Base-by-base conservation (phyloP, 2,797 vertebrate species). In the Orestias chungarensis region DNA sequence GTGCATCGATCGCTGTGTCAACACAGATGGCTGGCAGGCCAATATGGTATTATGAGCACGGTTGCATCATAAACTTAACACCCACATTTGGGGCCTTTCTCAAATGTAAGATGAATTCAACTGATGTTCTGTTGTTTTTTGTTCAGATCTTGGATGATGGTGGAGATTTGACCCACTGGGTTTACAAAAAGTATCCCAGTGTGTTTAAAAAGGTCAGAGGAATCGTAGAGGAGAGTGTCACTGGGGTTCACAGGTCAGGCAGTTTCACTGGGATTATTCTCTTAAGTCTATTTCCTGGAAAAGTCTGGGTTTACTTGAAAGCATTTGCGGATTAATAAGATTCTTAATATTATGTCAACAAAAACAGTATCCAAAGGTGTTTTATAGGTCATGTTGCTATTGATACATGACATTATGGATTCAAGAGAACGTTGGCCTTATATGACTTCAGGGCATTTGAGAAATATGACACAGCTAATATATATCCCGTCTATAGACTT, bases 171-270 rank as follows among this genome's bases (percentile, higher is more conserved):
- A 99, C 98, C 82, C 98, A 99, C 70, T 99, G 97, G 98, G 97
- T 99, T 81, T 99, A 99, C 93, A 99, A 99, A 92, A 99, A 99
- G 89, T 98, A 99, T 78, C 97, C 97, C 86, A 97, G 94, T 6
- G 94, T 99, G 64, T 99, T 99, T 90, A 99, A 98, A 95, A 98
- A 99, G 90, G 95, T 97, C 79, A 95, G 96, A 75, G 98, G 97
- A 76, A 98, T 99, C 6, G 97, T 99, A 81, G 97, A 99, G 93
- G 98, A 99, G 93, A 99, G 98, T 1, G 98, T 99, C 83, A 99
- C 98, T 0, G 97, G 97, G 3, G 98, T 99, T 83, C 98, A 99
- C 93, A 97, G 98, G 97, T 98, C 85, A 93, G 72, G 57, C 1
- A 3, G 12, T 6, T 31, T 1, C n/a, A n/a, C n/a, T 25, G 10